Evolutionary conservation across 30 jellyfish, hydroid and myxozoan genomes (phyloP), one percentile per base, ranked within the genome.

Genomic region (Turritopsis rubra): DNA sequence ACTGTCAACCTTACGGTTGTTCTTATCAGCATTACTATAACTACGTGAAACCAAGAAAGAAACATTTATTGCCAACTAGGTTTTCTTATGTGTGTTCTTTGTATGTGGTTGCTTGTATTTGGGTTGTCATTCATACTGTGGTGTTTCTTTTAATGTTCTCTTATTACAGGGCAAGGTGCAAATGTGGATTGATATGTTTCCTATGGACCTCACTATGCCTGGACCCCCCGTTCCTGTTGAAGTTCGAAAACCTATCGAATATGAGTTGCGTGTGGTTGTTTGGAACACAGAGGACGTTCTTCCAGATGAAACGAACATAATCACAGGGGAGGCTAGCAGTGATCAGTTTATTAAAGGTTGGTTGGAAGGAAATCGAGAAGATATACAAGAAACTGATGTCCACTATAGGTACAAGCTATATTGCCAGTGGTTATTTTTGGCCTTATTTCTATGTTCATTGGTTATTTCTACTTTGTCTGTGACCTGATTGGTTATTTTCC

Each of bases 341-440:
- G 99, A 93, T 72, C 95, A 89, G 52, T 93, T 75, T 75, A 93
- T 93, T 75, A 88, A 93, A 89, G 99, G 99, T 89, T 93, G 96
- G 96, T 74, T 93, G 21, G 99, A 93, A 75, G 99, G 99, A 7
- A 88, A 88, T 85, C 52, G 90, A 75, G 99, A 93, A 75, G 96
- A 85, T 86, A 85, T 87, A 24, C 99, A 93, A 86, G 95, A 93
- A 78, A 93, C 99, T 8, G 99, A 93, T 77, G 96, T 93, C 24
- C 99, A 93, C 84, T 88, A 93, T 71, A 75, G 95, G 99, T 93
- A 52, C 60, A 26, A 8, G 9, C 17, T 23, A 8, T 16, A 68
- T 68, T n/a, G 77, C 19, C 77, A 27, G 7, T 21, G 76, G 29
- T 26, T 21, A 17, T 66, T 66, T n/a, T 41, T 41, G 60, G 5